A percentile compares a stretch with the other conserved stretches of the same genome.
Conservation (phyloP, 2,888 invertebrate genomes). For the Oscheius sp. region DNA sequence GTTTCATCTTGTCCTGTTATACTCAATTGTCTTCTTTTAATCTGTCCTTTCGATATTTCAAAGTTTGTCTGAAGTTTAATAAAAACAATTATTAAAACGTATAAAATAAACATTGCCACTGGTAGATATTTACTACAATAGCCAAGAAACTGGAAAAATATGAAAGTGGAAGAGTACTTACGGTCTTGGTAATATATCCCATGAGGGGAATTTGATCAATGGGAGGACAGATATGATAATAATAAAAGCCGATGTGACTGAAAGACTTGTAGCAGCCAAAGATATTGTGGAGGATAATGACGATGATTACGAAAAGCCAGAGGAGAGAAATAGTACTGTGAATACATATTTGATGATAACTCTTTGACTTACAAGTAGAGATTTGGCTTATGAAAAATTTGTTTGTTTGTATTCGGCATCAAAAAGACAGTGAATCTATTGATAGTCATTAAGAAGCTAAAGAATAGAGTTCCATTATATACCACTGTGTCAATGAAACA, state of each 20-base stretch:
- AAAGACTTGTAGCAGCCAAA: conserved; percentile 7
- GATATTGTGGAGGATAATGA: neutral
- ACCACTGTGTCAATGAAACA: conserved; percentile 4
- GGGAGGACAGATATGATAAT: conserved; percentile 6
- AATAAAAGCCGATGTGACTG: conserved; percentile 3
- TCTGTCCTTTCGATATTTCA: neutral
- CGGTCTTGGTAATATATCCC: neutral
- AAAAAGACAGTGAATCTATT: conserved; percentile 14
- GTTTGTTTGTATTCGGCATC: neutral
- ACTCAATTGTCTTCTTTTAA: neutral
- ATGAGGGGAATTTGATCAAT: neutral
- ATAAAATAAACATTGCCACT: neutral
- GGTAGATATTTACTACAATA: neutral
- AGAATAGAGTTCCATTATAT: conserved; percentile 7
- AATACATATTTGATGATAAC: neutral
- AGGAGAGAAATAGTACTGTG: neutral
- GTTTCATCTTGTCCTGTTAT: neutral
- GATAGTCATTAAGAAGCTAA: conserved; percentile 9
- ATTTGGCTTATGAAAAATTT: neutral
- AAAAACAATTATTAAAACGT: conserved; percentile 2
- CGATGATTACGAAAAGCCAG: neutral
- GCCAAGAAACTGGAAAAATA: neutral
- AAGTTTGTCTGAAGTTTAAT: neutral
- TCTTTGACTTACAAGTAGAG: neutral
- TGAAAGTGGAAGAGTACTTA: neutral